phyloP scores from a whole-genome alignment of 2,113 vertebrate genomes.

The Charadrius vociferus region DNA sequence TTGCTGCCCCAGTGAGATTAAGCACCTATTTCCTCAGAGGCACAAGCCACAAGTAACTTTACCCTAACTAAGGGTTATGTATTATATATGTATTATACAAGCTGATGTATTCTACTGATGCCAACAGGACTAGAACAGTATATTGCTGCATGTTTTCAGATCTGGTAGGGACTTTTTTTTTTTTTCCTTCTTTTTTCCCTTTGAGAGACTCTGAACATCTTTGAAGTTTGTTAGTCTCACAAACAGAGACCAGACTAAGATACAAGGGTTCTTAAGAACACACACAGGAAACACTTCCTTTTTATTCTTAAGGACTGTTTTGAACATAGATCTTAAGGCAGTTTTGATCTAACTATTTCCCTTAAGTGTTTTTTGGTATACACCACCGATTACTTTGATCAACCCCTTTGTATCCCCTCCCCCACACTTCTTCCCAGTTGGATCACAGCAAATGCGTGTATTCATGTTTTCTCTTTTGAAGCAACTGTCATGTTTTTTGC shows the following conservation, averaged over 20 bases:
- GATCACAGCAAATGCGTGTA: not conserved
- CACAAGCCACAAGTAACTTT: not conserved
- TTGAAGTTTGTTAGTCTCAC: not conserved
- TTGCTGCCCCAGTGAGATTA: not conserved
- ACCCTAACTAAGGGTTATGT: not conserved
- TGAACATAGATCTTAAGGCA: not conserved
- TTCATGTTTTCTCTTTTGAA: not conserved
- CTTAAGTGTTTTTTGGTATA: not conserved
- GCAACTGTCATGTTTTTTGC: not conserved
- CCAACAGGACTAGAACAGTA: not conserved
- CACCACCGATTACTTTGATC: not conserved
- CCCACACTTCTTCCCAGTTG: not conserved
- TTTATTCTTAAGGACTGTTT: constrained; percentile 18
- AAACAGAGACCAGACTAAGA: not conserved
- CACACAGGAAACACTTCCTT: constrained; percentile 41
- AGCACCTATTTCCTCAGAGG: not conserved
- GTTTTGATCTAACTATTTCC: constrained; percentile 33
- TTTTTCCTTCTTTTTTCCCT: not conserved
- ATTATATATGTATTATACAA: no score
- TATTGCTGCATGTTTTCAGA: not conserved
- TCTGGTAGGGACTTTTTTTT: not conserved
- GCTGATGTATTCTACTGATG: not conserved
- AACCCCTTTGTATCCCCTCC: not conserved
- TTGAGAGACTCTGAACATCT: not conserved
- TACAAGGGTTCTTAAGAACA: not conserved